phyloP scores from a whole-genome alignment of 2,113 vertebrate species.

The Chiloscyllium plagiosum region DNA sequence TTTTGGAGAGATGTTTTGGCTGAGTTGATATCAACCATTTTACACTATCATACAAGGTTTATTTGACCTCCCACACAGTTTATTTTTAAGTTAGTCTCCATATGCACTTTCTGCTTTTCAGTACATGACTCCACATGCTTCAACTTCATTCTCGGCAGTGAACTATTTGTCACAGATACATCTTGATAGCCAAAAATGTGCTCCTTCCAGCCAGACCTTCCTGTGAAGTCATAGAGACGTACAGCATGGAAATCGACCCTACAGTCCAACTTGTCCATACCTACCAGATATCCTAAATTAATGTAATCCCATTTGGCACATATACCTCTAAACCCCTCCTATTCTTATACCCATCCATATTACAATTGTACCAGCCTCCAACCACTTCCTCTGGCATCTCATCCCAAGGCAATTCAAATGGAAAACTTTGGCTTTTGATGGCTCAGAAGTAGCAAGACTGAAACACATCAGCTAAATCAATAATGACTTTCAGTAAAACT shows the following conservation, averaged over 20 bases:
- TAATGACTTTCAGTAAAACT: neutral
- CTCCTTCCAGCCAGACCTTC: neutral
- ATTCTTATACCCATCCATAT: too few species aligned
- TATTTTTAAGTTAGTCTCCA: neutral
- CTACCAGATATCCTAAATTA: too few species aligned
- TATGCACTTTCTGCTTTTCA: neutral
- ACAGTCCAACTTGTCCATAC: too few species aligned
- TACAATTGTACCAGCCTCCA: too few species aligned
- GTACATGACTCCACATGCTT: neutral
- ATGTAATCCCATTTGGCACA: too few species aligned
- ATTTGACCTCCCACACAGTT: neutral
- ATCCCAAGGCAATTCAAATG: neutral
- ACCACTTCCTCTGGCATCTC: too few species aligned
- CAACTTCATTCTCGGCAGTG: neutral
- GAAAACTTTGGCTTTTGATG: neutral
- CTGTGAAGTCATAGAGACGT: neutral
- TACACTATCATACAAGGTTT: neutral
- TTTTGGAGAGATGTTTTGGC: neutral
- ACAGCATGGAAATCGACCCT: too few species aligned
- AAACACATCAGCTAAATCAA: neutral
- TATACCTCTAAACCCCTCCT: too few species aligned
- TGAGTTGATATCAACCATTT: neutral
- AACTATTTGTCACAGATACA: neutral
- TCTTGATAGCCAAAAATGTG: neutral
- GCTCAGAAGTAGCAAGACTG: neutral